Percentiles rank a stretch among this genome's conserved stretches.
Evolutionary conservation across 2,888 invertebrate genomes (phyloP).

Genomic region (Harpalus rubripes): DNA sequence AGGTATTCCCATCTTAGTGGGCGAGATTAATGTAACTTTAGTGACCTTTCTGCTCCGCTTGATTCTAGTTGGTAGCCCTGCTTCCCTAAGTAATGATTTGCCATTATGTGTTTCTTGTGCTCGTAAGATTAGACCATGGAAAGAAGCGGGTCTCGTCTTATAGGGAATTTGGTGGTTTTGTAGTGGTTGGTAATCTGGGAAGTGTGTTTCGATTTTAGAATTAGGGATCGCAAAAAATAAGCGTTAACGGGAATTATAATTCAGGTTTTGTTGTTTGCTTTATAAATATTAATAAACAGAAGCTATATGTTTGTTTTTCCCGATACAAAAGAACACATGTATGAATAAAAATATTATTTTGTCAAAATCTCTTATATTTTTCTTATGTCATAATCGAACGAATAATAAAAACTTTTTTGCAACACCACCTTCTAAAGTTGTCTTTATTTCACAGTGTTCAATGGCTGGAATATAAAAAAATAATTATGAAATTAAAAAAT

Average conservation of each 20-base stretch:
- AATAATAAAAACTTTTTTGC: no score
- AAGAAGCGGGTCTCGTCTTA: slow-evolving; percentile 13
- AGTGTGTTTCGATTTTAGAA: slow-evolving; percentile 7
- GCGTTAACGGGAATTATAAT: background rate
- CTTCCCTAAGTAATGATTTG: slow-evolving; percentile 60
- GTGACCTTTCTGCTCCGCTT: slow-evolving; percentile 36
- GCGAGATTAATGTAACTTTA: slow-evolving; percentile 50
- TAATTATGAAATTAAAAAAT: no score
- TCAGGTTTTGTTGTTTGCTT: background rate
- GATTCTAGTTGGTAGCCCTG: background rate
- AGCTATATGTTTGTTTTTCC: background rate
- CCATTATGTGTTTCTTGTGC: slow-evolving; percentile 61
- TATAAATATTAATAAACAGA: background rate
- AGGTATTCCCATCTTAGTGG: slow-evolving; percentile 24
- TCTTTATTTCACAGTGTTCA: no score
- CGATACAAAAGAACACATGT: background rate
- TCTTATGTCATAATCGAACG: no score
- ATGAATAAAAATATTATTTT: background rate
- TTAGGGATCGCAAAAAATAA: background rate
- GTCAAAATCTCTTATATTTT: no score
- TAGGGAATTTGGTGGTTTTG: slow-evolving; percentile 34
- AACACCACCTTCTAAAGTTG: no score
- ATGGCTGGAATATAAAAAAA: no score
- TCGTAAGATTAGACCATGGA: slow-evolving; percentile 49
- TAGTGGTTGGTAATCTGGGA: slow-evolving; percentile 3